Evolutionary conservation across 2,888 invertebrate genomes (phyloP), one percentile per base, ranked within the genome.

Genomic region (Ernsta delagoae): DNA sequence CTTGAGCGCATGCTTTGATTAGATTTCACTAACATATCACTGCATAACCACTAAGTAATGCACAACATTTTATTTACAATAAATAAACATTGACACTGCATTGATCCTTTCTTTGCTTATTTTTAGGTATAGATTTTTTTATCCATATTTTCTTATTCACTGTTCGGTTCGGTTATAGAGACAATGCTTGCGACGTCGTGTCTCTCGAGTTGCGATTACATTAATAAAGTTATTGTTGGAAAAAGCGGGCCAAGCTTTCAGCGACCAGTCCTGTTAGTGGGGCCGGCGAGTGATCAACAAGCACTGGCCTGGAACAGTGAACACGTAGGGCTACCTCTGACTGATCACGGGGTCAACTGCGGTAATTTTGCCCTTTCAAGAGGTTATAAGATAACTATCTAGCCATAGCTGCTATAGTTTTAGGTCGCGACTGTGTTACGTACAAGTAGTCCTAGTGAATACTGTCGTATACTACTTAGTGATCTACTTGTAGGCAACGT

Each of bases 251-350:
- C 56, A 59, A 66, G 68, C 66, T 70, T 70, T 70, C 60, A 71
- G 68, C 56, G 62, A 68, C 75, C 72, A 67, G 71, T 65, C 73
- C 77, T 63, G 79, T n/a, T 83, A 80, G 82, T 81, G 82, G 75
- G 81, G 81, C 81, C 76, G 79, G 78, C 84, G 83, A 84, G 84
- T 85, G 89, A 85, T 87, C 86, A 83, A 80, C 84, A 84, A 70
- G 81, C 90, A 92, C 79, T 89, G 88, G 84, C 79, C 74, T 87
- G 92, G 92, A 93, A 91, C 90, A 90, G 71, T 91, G 91, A 88
- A 81, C 92, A 92, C 89, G 77, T 83, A 84, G 83, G 75, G 75
- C 81, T 79, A 75, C 65, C 77, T 82, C 80, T 77, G 43, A n/a
- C 48, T 34, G 36, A 43, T 36, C 24, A 41, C 0, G 12, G 12